Base-by-base conservation (phyloP, 2,888 invertebrate genomes). In the Rugalucina vietnamica region DNA sequence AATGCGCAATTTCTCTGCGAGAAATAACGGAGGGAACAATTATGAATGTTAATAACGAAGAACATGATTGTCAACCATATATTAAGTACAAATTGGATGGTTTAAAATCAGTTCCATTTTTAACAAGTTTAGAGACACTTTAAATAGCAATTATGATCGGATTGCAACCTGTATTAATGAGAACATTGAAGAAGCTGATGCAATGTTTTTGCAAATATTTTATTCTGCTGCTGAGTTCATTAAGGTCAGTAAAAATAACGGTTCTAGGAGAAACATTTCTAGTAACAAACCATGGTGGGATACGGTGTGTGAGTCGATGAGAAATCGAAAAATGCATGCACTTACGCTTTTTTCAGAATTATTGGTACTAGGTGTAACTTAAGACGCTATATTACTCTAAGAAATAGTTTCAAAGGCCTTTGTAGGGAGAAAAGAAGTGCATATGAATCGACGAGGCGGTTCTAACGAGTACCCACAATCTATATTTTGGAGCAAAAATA, bases 221-320 rank as follows among this genome's bases (percentile, higher is more conserved):
- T 50, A 74, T 21, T 32, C 50, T 14, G 43, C 74, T n/a, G 74
- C 74, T 0, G 50, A 74, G 8, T 4, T 21, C 34, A 74, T 74
- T 49, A 27, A 21, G 21, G 49, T 27, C 12, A 37, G 50, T 32
- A 10, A 50, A 21, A 50, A 32, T 0, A 27, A 36, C 4, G 32
- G 34, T 29, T 50, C 43, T 29, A 50, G 29, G 18, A 34, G 34
- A 10, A 24, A 34, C 3, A 2, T 60, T 10, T 60, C 29, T n/a
- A 14, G 12, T 14, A 60, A 27, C 24, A 27, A 74, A 34, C 74
- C 74, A 29, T 74, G 74, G 74, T 74, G 50, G 74, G 50, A 29
- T 29, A 8, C 49, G 18, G 8, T 34, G 2, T 74, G 74, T 34
- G 34, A 34, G 18, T 8, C 2, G 3, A 27, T 60, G 24, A 60